A percentile compares a stretch with the other conserved stretches of the same genome.
Evolutionary conservation across 1,140 invertebrate species (phyloP).

Genomic region (Pseudomyrmex dendroicus): DNA sequence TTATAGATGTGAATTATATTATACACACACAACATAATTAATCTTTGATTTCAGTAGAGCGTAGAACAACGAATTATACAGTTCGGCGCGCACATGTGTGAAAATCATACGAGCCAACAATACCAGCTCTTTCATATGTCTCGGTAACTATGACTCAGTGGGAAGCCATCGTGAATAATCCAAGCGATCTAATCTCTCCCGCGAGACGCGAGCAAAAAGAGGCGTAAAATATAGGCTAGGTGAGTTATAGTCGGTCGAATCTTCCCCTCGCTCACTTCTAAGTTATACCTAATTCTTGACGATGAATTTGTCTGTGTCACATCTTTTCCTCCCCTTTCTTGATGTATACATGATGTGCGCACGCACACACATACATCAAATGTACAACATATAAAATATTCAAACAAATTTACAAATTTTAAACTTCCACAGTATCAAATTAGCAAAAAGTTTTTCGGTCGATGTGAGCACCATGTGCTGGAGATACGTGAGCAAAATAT

Average conservation of each 20-base stretch:
- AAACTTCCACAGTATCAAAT: too few relatives aligned
- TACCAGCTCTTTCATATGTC: slow-evolving; percentile 29
- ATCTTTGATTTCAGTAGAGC: background rate
- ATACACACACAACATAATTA: background rate
- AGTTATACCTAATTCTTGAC: slow-evolving; percentile 57
- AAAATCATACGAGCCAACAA: slow-evolving; percentile 6
- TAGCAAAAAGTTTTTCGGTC: too few relatives aligned
- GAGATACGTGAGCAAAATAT: too few relatives aligned
- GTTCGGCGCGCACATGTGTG: background rate
- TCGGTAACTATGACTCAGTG: slow-evolving; percentile 47
- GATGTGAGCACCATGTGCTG: too few relatives aligned
- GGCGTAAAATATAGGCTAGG: slow-evolving; percentile 55
- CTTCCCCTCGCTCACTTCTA: background rate
- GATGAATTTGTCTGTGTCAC: slow-evolving; percentile 47
- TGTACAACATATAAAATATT: slow-evolving; percentile 1
- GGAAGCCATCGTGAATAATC: slow-evolving; percentile 63
- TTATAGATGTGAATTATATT: too few relatives aligned
- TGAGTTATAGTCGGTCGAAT: slow-evolving; percentile 61
- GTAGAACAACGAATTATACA: slow-evolving; percentile 11
- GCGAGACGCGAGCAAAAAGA: slow-evolving; percentile 42
- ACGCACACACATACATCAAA: too few relatives aligned
- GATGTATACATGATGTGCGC: background rate
- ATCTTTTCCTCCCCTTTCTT: background rate
- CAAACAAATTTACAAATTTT: background rate
- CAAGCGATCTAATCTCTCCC: slow-evolving; percentile 65